These are phyloP conservation scores for Xylophagus ater DNA, from an alignment of 2,888 invertebrate species.

Conservation along the genomic window DNA sequence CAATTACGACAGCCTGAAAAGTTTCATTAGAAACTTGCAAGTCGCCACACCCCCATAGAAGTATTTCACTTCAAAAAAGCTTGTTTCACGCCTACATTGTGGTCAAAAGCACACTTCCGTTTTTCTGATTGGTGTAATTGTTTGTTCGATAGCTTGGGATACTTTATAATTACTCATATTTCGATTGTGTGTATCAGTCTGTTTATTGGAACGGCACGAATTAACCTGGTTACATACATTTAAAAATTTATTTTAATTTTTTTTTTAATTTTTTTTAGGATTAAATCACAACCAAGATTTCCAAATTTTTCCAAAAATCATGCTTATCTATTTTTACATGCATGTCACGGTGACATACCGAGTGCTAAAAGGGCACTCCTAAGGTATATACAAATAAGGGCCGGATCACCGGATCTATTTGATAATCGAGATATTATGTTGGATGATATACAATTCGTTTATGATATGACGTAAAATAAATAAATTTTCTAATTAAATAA, in stretches of 20 bases:
- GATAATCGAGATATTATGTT: conserved; percentile 44
- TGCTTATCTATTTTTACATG: conserved; percentile 52
- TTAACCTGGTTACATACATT: not conserved
- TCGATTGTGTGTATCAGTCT: not conserved
- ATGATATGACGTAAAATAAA: conserved; percentile 50
- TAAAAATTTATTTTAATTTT: not conserved
- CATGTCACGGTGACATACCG: conserved; percentile 41
- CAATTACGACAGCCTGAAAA: too few relatives aligned
- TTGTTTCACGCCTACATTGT: too few relatives aligned
- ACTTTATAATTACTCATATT: too few relatives aligned
- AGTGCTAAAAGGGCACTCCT: conserved; percentile 37
- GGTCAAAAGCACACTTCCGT: too few relatives aligned
- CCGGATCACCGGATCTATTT: conserved; percentile 49
- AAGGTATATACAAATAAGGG: conserved; percentile 30
- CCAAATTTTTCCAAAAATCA: conserved; percentile 50
- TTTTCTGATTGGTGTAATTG: too few relatives aligned
- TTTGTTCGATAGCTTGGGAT: too few relatives aligned
- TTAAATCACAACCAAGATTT: conserved; percentile 48
- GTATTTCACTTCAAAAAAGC: too few relatives aligned
- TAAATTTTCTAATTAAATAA: conserved; percentile 6
- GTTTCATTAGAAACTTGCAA: too few relatives aligned
- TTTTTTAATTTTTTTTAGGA: conserved; percentile 40
- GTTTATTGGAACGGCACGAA: not conserved
- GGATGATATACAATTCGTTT: conserved; percentile 43
- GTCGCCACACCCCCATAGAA: too few relatives aligned